Evolutionary conservation across 2,113 vertebrate species (phyloP).

Genomic region (Sterrhoptilus dennistouni): DNA sequence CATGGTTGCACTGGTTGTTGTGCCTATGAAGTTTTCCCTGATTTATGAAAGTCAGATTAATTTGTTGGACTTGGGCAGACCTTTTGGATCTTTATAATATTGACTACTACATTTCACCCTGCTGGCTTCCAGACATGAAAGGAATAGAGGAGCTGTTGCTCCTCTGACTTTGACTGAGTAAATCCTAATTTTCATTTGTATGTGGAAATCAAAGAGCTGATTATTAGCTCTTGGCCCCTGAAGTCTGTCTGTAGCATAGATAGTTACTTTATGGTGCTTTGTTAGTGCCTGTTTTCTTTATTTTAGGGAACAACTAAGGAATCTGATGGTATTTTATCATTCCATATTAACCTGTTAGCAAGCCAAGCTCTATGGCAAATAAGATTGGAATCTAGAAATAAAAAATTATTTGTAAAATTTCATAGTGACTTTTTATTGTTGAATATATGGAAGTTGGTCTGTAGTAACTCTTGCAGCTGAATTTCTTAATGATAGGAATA

Average conservation of each 20-base stretch:
- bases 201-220: rapidly evolving
- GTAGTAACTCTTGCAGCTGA: not conserved
- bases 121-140: not conserved
- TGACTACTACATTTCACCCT: not conserved
- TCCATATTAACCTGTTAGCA: not conserved
- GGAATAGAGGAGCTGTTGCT: not conserved
- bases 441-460: not conserved
- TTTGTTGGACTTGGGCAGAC: not conserved
- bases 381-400: not conserved
- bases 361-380: not conserved
- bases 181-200: not conserved
- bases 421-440: rapidly evolving
- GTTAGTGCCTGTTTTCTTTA: not conserved
- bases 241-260: not conserved
- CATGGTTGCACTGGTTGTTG: not conserved
- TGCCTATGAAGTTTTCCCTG: not conserved
- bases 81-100: not conserved
- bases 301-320: not conserved
- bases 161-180: not conserved
- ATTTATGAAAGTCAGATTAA: not conserved
- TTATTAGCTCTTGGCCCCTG: not conserved
- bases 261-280: not conserved
- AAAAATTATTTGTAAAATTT: not conserved
- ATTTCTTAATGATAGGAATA: not conserved
- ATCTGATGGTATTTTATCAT: not conserved